Base-by-base conservation (phyloP, 2,888 invertebrate species). In the Sesia apiformis region DNA sequence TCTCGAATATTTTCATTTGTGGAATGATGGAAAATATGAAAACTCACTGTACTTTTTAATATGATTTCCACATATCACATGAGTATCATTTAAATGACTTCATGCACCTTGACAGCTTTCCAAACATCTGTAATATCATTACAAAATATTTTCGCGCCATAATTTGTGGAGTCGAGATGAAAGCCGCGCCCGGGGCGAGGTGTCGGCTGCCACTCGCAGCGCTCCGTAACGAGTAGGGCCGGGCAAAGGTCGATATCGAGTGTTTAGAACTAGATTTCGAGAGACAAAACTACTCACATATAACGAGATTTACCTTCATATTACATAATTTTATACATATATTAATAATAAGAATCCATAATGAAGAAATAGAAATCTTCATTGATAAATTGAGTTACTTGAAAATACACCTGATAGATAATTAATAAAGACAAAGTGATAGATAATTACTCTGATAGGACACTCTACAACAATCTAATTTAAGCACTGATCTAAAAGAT, bases 151-250 rank as follows among this genome's bases (percentile, higher is more conserved):
- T 50, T 50, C 38, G 50, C 50, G 38, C 50, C 7, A 43, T 52
- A 51, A 51, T 39, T 8, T 5, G 74, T 68, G 64, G 64, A 61
- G 72, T 66, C 61, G 67, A 67, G 74, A 73, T 74, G 74, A 76
- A 76, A 75, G 72, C 67, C 60, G 62, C 64, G 78, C 78, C 75
- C 61, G 65, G 70, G 70, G 78, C 77, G 68, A 84, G 81, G 84
- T 83, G 84, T 84, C 79, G 82, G 65, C 69, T 70, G 76, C 73
- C 83, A 81, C 72, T 65, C 66, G 67, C 77, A 70, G 62, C 64
- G 62, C 66, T 66, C 63, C n/a, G 40, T 46, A 52, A 52, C 52
- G 52, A 52, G 52, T n/a, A 52, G 52, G 5, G 52, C 4, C 40
- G 52, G 6, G 52, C 23, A 2, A 23, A 23, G 23, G 23, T 23